Conservation (phyloP, 1,140 invertebrate species). For the Drosophila rufa region DNA sequence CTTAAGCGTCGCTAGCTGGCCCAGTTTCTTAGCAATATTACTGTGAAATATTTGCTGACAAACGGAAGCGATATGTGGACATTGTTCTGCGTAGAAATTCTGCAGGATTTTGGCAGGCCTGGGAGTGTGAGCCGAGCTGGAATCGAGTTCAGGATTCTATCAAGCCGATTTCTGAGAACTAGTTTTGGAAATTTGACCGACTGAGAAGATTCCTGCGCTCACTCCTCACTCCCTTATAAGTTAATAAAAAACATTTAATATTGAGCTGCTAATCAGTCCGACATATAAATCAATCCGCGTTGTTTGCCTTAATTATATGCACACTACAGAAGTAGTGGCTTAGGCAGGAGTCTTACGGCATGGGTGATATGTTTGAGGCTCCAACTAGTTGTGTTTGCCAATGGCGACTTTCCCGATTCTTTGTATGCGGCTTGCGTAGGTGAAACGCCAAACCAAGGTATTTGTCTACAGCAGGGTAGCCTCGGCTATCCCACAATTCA, state of each 20-base stretch:
- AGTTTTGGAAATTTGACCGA: neutral
- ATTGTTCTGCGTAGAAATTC: constrained; percentile 71
- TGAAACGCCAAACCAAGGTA: constrained; percentile 41
- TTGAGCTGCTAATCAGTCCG: constrained; percentile 50
- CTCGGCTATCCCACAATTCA: constrained; percentile 11
- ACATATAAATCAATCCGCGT: constrained; percentile 43
- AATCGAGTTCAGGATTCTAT: constrained; percentile 1
- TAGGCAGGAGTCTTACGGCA: constrained; percentile 6
- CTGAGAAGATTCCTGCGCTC: constrained; percentile 27
- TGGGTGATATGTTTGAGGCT: constrained; percentile 54
- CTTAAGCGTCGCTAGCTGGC: constrained; percentile 44
- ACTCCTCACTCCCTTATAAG: constrained; percentile 59
- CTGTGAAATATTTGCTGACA: constrained; percentile 62
- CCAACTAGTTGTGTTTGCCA: constrained; percentile 55
- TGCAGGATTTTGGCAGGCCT: constrained; percentile 9
- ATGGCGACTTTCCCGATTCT: constrained; percentile 44
- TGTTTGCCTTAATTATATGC: constrained; percentile 69
- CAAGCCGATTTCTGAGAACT: constrained; percentile 20
- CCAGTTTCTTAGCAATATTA: constrained; percentile 23
- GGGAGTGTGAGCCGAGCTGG: constrained; percentile 14
- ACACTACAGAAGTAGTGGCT: constrained; percentile 5
- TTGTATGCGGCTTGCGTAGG: constrained; percentile 36
- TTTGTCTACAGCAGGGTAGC: constrained; percentile 25
- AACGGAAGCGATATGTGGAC: constrained; percentile 81
- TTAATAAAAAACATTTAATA: constrained; percentile 78